Base-by-base conservation (phyloP, 2,797 vertebrate genomes). In the Notamacropus eugenii region DNA sequence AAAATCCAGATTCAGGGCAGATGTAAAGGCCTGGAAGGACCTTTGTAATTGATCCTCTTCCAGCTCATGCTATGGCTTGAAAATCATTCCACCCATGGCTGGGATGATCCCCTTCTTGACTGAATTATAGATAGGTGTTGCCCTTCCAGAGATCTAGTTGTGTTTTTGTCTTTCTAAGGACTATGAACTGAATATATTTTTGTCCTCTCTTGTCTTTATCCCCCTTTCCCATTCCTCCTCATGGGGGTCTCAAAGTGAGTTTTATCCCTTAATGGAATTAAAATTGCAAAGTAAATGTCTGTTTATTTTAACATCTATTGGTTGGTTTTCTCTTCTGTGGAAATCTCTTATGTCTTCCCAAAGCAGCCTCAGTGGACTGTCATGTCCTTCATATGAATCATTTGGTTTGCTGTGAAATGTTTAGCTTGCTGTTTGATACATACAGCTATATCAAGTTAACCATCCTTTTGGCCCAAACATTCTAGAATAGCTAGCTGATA, bases 401-500 rank as follows among this genome's bases (percentile, higher is more conserved):
- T 13, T 92, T 95, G 28, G 4, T 94, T 96, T 97, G 54, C 29
- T 96, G 55, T 94, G 93, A 94, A 93, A 93, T 92, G 40, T 74
- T 96, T n/a, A 87, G 56, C 40, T 29, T 87, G 27, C 82, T 16
- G 10, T 12, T 92, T 95, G 59, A 28, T 0, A 0, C 57, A 93
- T 46, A 91, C 16, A 55, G 34, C 54, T 96, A 55, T 54, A 1
- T 54, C 92, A 96, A 96, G 90, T 22, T 57, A 96, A 90, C 94
- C 91, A 90, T 95, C 50, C 96, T 92, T 87, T 96, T 92, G 56
- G 55, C 34, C 94, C 90, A 93, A 50, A 54, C 94, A 57, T 95
- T 94, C 97, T 95, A 96, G 91, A 94, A 96, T 95, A 95, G 92
- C 14, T 46, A 95, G 54, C 4, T 95, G 31, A 93, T 96, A 91